phyloP scores from a whole-genome alignment of 2,113 vertebrate genomes.

The Dissostichus mawsoni region DNA sequence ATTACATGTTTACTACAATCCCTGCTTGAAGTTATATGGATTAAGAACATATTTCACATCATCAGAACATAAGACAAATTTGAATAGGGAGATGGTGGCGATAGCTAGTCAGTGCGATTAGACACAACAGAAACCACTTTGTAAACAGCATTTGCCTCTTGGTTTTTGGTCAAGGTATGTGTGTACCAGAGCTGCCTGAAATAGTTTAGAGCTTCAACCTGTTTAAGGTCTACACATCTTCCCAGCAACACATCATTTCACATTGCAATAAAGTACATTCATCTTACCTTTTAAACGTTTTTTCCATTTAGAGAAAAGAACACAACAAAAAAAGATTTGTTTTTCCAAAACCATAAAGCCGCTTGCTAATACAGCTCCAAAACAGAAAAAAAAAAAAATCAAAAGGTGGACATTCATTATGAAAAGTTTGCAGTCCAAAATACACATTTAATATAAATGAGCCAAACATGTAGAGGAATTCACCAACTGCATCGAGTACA shows the following conservation, averaged over 20 bases:
- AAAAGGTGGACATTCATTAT: conserved; percentile 36
- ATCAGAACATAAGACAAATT: conserved; percentile 30
- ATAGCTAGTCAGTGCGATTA: background rate
- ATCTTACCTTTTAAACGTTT: conserved; percentile 41
- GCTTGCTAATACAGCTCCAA: conserved; percentile 3
- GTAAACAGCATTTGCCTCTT: background rate
- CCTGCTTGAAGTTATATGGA: background rate
- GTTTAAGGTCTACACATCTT: background rate
- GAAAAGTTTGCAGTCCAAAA: conserved; percentile 52
- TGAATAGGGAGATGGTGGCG: background rate
- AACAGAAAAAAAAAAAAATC: background rate
- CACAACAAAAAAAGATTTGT: conserved; percentile 5
- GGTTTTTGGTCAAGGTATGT: too few species aligned
- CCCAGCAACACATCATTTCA: background rate
- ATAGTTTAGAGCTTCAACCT: background rate
- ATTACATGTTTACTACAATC: background rate
- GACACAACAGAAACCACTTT: conserved; percentile 30
- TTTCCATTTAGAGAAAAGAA: conserved; percentile 16
- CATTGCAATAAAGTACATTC: conserved; percentile 5
- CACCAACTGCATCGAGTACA: conserved; percentile 89
- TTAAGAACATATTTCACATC: conserved; percentile 1
- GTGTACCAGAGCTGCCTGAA: background rate
- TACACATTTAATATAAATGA: conserved; percentile 77
- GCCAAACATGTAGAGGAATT: conserved; percentile 86
- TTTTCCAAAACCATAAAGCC: background rate